Evolutionary conservation across 2,113 vertebrate genomes (phyloP), one percentile per base, ranked within the genome.

Genomic region (Dasypus novemcinctus): DNA sequence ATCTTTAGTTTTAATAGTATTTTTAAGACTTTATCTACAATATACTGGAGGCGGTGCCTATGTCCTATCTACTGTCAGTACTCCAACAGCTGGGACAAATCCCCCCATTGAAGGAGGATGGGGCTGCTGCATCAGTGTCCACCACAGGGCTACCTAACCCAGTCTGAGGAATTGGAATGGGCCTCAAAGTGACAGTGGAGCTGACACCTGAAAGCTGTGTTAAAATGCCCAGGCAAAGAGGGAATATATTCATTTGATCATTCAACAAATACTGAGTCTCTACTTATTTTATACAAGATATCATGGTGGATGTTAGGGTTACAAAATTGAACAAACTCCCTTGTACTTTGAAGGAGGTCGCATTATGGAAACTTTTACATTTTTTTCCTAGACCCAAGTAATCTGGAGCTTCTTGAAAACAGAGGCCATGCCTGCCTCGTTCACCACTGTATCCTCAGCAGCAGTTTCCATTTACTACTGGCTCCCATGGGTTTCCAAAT

Each of bases 1-100:
- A 80, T 29, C 93, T 95, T 87, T 79, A 49, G 29, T 87, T 95
- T 87, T 83, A 31, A 38, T 29, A 20, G 21, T 72, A 66, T 52
- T 86, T 94, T 91, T 78, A 33, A 87, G 76, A 91, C 75, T 85
- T 86, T 75, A 29, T 71, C 85, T 27, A 59, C 10, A 36, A 1
- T 57, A 68, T 88, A 66, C 33, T 11, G 21, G 46, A 85, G 57
- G 31, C 61, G 38, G 4, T 64, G 21, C 68, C 27, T 21, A 64
- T 43, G 33, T 41, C 38, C 27, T 25, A 7, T 36, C 46, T 68
- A 54, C 29, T 38, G 29, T 69, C 20, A 14, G 6, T 15, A 20
- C 20, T 25, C 36, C 64, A 4, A 66, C 29, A 33, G 29, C 64
- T 66, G 31, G 64, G 31, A 15, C 64, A 66, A 14, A 66, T 23